Percentiles rank a stretch among this genome's conserved stretches.
Evolutionary conservation across 2,113 vertebrate genomes (phyloP).

Genomic region (Lagopus muta): DNA sequence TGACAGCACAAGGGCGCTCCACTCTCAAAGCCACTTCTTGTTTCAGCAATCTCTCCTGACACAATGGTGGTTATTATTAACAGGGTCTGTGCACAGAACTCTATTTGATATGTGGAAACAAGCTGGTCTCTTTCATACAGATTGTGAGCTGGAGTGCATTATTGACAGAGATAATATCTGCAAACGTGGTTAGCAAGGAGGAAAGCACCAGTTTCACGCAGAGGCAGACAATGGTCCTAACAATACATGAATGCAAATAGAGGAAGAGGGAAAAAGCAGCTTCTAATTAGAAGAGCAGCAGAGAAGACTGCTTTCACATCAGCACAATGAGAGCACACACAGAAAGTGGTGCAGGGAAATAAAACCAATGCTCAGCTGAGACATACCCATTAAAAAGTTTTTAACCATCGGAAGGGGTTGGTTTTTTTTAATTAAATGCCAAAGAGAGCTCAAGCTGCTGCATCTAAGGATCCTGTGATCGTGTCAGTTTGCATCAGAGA

Average conservation of each 20-base stretch:
- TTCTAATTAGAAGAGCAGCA: slow-evolving; percentile 2
- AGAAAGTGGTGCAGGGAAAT: neutral
- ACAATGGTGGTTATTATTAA: slow-evolving; percentile 26
- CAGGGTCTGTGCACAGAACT: slow-evolving; percentile 16
- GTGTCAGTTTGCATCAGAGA: neutral
- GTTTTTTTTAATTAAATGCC: neutral
- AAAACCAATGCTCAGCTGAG: neutral
- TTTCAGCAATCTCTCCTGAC: neutral
- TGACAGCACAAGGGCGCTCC: neutral
- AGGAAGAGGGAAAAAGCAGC: slow-evolving; percentile 19
- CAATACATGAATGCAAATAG: neutral
- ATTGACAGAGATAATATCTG: neutral
- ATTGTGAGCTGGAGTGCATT: neutral
- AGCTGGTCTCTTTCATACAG: neutral
- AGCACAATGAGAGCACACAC: neutral
- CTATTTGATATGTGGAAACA: slow-evolving; percentile 14
- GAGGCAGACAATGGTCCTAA: slow-evolving; percentile 2
- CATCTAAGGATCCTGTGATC: neutral
- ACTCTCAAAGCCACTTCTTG: neutral
- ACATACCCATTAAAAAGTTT: neutral
- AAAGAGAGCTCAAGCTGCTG: neutral
- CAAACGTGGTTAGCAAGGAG: neutral
- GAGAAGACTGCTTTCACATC: neutral
- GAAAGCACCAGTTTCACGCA: neutral
- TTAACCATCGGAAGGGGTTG: neutral